A percentile compares a stretch with the other conserved stretches of the same genome.
Evolutionary conservation across 2,888 invertebrate species (phyloP).

Genomic region (Esperia sulphurella): DNA sequence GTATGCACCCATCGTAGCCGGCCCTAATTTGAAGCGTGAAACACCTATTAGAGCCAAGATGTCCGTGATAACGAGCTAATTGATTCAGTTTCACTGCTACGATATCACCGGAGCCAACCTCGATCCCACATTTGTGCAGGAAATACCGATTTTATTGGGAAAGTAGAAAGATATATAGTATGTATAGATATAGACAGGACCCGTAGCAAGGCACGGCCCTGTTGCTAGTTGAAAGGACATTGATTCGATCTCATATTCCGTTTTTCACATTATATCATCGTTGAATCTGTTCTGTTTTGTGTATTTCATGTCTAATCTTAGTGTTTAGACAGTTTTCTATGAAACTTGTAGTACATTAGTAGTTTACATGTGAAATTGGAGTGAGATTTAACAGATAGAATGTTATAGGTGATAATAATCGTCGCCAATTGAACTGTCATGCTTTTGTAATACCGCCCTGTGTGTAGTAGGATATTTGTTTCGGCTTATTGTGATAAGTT

Average conservation of each 20-base stretch:
- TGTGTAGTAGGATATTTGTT: neutral
- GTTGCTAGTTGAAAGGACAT: slow-evolving; percentile 59
- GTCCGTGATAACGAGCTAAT: slow-evolving; percentile 30
- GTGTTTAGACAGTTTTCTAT: neutral
- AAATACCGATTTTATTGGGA: slow-evolving; percentile 29
- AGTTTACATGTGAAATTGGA: too few relatives aligned
- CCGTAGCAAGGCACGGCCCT: slow-evolving; percentile 57
- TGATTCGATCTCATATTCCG: slow-evolving; percentile 46
- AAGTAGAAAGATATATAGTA: slow-evolving; percentile 29
- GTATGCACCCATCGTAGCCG: slow-evolving; percentile 40
- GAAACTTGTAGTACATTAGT: neutral
- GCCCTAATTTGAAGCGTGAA: slow-evolving; percentile 33
- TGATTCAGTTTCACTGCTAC: slow-evolving; percentile 27
- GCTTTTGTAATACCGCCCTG: neutral
- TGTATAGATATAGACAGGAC: slow-evolving; percentile 28
- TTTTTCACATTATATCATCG: slow-evolving; percentile 23
- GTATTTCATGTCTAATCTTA: slow-evolving; percentile 2
- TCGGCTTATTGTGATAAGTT: neutral
- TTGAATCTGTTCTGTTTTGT: slow-evolving; percentile 12
- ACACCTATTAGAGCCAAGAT: slow-evolving; percentile 31
- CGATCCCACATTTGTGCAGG: slow-evolving; percentile 20
- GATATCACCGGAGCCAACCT: slow-evolving; percentile 14
- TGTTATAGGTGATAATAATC: neutral
- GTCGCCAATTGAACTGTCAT: neutral
- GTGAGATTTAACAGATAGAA: too few relatives aligned